A percentile compares a stretch with the other conserved stretches of the same genome.
phyloP scores from a whole-genome alignment of 2,113 vertebrate genomes.

The Cichladusa arquata region DNA sequence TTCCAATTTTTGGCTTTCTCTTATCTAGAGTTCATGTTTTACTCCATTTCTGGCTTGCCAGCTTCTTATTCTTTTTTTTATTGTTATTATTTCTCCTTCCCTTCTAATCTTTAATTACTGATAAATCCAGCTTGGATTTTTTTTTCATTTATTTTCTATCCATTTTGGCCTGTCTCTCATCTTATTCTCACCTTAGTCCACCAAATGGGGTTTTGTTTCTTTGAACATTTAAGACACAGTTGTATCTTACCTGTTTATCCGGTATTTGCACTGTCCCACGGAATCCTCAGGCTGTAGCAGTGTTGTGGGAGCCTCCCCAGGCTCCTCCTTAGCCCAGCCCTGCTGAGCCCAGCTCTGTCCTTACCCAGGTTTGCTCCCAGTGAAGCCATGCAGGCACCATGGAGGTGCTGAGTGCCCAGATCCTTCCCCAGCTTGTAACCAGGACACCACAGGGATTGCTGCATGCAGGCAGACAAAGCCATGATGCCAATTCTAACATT shows the following conservation, averaged over 20 bases:
- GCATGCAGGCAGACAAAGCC: neutral
- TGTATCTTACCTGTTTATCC: neutral
- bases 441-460: neutral
- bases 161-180: neutral
- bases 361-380: neutral
- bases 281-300: neutral
- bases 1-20: neutral
- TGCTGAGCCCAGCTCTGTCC: accelerated
- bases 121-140: neutral
- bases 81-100: neutral
- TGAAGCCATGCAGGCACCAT: accelerated
- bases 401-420: accelerated
- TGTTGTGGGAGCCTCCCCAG: neutral
- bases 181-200: neutral
- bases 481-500: neutral
- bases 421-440: accelerated
- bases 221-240: neutral
- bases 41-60: neutral
- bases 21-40: neutral
- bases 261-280: neutral
- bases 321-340: neutral
- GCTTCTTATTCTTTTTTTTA: neutral
- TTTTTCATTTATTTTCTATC: neutral
- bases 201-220: neutral
- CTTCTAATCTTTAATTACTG: neutral